Evolutionary conservation across 2,113 vertebrate genomes (phyloP), one percentile per base, ranked within the genome.

Genomic region (Pteronura brasiliensis): DNA sequence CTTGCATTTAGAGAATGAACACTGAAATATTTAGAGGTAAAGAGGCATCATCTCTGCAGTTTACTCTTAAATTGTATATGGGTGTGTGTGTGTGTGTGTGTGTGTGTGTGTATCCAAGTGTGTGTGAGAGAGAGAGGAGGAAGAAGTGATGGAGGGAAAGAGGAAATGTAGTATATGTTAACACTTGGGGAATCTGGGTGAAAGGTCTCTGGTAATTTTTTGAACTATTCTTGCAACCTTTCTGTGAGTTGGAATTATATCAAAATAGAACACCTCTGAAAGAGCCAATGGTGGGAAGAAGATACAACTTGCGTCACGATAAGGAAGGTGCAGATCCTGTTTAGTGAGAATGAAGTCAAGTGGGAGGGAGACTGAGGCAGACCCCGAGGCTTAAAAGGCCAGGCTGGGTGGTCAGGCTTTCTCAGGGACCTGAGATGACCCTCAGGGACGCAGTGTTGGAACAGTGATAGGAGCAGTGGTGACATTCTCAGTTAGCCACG

Each of bases 191-290:
- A 61, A 77, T 76, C 57, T 23, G 21, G 39, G 36, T 74, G 74
- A 67, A 65, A 83, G 42, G 29, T 81, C 42, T 39, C 49, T 83
- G 15, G 12, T 27, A 57, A 77, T 95, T 42, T 89, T 97, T 55
- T 59, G 44, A 90, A 82, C 52, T n/a, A 25, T n/a, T 86, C 74
- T 71, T 72, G 59, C 31, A 94, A 79, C 42, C 94, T 89, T 92
- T 82, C 72, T 61, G 4, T 57, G 55, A 49, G 17, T 11, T 59
- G 67, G 36, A 36, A 42, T 81, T 29, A 87, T 17, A 44, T n/a
- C 42, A 86, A 77, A 67, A 81, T 27, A 88, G 25, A 88, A 74
- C 9, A 52, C 2, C 20, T 31, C 20, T 36, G 7, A 7, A 77
- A 83, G 83, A 90, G 80, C 52, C 15, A 17, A 27, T 21, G 74